phyloP scores from a whole-genome alignment of 2,797 vertebrate genomes.

The Lophotriccus pileatus region DNA sequence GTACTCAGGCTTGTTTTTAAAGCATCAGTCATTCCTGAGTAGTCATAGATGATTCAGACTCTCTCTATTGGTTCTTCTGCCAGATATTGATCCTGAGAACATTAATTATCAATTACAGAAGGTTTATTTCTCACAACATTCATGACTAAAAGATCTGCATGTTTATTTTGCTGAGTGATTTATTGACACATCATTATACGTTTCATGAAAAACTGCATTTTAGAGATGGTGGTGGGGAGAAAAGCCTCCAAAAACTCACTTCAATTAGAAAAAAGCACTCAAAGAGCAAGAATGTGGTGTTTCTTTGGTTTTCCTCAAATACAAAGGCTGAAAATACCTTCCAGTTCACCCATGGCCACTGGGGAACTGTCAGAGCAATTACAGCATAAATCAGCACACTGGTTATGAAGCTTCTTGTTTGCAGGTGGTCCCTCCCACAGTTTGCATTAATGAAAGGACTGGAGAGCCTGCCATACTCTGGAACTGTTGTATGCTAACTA shows the following conservation, averaged over 20 bases:
- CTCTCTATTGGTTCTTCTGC: constrained; percentile 64
- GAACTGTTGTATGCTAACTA: neutral
- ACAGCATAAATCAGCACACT: neutral
- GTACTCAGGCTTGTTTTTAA: constrained; percentile 50
- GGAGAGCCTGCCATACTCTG: neutral
- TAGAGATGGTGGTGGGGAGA: constrained; percentile 7
- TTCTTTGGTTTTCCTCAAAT: constrained; percentile 46
- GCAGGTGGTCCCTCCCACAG: neutral
- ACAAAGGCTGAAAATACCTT: neutral
- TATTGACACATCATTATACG: constrained; percentile 62
- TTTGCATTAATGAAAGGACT: neutral
- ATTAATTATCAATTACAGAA: constrained; percentile 80
- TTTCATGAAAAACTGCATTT: constrained; percentile 72
- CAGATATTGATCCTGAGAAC: constrained; percentile 75
- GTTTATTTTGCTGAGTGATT: constrained; percentile 77
- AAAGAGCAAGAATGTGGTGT: constrained; percentile 24
- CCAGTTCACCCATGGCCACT: neutral
- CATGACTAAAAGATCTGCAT: constrained; percentile 61
- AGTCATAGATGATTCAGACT: constrained; percentile 68
- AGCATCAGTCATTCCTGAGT: constrained; percentile 68
- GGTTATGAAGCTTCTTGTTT: neutral
- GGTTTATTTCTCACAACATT: constrained; percentile 71
- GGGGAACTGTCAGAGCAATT: neutral
- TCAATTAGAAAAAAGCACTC: constrained; percentile 59
- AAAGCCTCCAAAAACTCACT: constrained; percentile 67